These are phyloP conservation scores for Hoplodrina ambigua DNA, from an alignment of 2,888 invertebrate genomes.

Conservation along the genomic window DNA sequence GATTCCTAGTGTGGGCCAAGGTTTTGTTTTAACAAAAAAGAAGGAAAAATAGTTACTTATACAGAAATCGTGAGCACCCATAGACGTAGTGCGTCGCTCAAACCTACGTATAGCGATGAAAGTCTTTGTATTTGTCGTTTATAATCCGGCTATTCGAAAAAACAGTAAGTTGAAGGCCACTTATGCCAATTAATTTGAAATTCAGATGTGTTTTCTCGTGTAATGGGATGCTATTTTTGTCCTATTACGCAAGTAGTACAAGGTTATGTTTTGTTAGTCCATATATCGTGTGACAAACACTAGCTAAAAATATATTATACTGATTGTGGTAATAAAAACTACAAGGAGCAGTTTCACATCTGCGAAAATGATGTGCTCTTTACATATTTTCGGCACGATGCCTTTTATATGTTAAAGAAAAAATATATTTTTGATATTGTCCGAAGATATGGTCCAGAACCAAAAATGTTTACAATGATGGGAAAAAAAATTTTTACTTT, in stretches of 20 bases:
- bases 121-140: not conserved
- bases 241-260: constrained; percentile 1
- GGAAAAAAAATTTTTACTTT: too few species aligned
- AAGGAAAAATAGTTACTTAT: too few species aligned
- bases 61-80: too few species aligned
- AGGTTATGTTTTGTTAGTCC: constrained; percentile 16
- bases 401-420: not conserved
- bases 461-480: too few species aligned
- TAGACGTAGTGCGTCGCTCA: too few species aligned
- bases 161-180: constrained; percentile 12
- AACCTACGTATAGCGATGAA: too few species aligned
- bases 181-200: constrained; percentile 36
- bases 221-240: constrained; percentile 11
- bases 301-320: not conserved
- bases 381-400: too few species aligned
- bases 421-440: not conserved
- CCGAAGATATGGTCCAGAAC: too few species aligned
- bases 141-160: not conserved
- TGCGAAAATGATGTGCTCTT: not conserved
- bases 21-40: too few species aligned
- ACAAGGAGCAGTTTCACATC: too few species aligned
- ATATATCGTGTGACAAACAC: not conserved
- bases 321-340: not conserved
- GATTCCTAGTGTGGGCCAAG: too few species aligned
- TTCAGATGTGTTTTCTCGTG: constrained; percentile 30